Evolutionary conservation across 64 coral and sea anemone species (phyloP), one percentile per base, ranked within the genome.

Genomic region (Porites lutea): DNA sequence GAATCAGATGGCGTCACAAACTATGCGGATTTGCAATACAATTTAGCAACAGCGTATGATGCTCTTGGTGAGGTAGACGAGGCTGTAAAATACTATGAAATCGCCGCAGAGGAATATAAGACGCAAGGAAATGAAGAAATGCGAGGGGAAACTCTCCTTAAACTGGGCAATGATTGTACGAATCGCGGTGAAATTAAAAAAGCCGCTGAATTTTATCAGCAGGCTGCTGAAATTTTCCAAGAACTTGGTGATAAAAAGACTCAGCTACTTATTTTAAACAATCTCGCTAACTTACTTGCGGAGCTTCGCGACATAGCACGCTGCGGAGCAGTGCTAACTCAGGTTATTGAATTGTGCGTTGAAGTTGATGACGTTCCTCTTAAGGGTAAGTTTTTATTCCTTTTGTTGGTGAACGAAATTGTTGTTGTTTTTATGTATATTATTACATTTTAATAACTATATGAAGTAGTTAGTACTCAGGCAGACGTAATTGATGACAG

Each of bases 21-120:
- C 67, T 99, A 91, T 48, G 94, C 94, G 6, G 97, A 99, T 70
- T 69, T 99, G 9, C 91, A 99, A 14, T 99, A 99, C 88, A 99
- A 99, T 69, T 62, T 99, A 51, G 97, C 91, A 15, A 89, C 96
- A 8, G 97, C 97, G 44, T 96, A 99, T 63, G 97, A 99, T 50
- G 82, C 92, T 6, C 68, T 99, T 8, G 79, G 79, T 8, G 80
- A 96, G 69, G 48, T 91, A 19, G 53, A 80, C 50, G 77, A 87
- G 59, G 94, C 94, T 13, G 75, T 84, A 9, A 86, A 93, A 73
- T 96, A 92, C 65, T 99, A 94, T 59, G 94, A 99, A 72, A 78
- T 75, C 8, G 94, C 97, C 13, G 67, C 88, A 48, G 59, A 66
- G 16, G 97, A 96, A 54, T 99, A 99, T 75, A 89, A 52, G 79